phyloP scores from a whole-genome alignment of 2,888 invertebrate genomes.

The Germaria angustata region DNA sequence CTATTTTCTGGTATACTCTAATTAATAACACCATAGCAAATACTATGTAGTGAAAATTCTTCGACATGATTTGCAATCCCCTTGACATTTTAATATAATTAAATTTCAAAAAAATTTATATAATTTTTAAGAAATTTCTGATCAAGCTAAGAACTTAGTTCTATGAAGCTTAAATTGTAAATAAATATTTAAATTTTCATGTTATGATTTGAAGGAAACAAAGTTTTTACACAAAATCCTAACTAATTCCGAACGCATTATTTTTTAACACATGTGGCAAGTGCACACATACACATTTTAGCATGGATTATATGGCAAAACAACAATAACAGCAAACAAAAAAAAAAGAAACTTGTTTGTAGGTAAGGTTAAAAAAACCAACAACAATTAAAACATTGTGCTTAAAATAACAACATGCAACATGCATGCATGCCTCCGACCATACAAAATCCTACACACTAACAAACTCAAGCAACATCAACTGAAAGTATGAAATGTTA shows the following conservation, averaged over 20 bases:
- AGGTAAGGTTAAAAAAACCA: constrained; percentile 8
- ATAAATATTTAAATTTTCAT: constrained; percentile 32
- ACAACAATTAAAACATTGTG: neutral
- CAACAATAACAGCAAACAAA: neutral
- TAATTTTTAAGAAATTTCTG: too few species aligned
- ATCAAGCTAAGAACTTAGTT: too few species aligned
- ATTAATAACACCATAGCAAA: too few species aligned
- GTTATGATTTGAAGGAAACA: neutral
- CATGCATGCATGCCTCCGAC: constrained; percentile 21
- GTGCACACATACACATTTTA: neutral
- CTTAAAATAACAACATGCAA: constrained; percentile 11
- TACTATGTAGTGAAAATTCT: too few species aligned
- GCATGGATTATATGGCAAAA: constrained; percentile 18
- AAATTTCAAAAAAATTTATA: too few species aligned
- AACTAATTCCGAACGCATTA: constrained; percentile 48
- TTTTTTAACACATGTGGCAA: constrained; percentile 44
- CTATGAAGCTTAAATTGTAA: too few species aligned
- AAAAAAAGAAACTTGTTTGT: constrained; percentile 5
- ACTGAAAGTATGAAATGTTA: constrained; percentile 53
- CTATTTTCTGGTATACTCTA: too few species aligned
- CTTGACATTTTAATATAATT: too few species aligned
- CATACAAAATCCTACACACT: neutral
- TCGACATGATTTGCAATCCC: too few species aligned
- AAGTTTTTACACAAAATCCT: constrained; percentile 1
- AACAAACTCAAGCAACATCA: constrained; percentile 4